Evolutionary conservation across 1,140 invertebrate genomes (phyloP), one percentile per base, ranked within the genome.

Genomic region (Diorhabda elongata): DNA sequence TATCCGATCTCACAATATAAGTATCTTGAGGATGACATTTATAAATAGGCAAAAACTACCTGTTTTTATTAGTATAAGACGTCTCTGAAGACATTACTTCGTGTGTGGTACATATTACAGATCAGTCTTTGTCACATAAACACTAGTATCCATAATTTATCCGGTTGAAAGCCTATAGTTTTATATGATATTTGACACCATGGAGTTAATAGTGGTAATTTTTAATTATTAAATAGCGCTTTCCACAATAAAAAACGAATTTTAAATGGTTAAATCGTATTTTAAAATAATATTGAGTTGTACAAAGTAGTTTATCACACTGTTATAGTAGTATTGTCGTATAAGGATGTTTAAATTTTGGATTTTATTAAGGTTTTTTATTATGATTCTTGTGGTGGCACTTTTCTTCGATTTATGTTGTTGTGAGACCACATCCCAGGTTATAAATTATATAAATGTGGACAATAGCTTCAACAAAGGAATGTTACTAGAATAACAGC

Each of bases 21-120:
- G 47, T 3, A 6, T 52, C n/a, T 52, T 52, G n/a, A 8, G 42
- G 47, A 60, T 63, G 67, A 69, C 71, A 69, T 61, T 69, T 47
- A 72, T 65, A 69, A 70, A 72, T 72, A 69, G 71, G 65, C 71
- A 67, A 69, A 71, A 72, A 64, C 71, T 72, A 72, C 67, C 71
- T 72, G 71, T 61, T 44, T 69, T 67, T 69, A 69, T 69, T 26
- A 26, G 26, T 26, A 26, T 26, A 72, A 69, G 65, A 72, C 64
- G 64, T 58, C n/a, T 52, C n/a, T 8, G 58, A 66, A 44, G n/a
- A 62, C 42, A 44, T 43, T 44, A 44, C 71, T 52, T 63, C 64
- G 71, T 72, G 71, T 72, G 71, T 63, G 67, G 71, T 56, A 62
- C 57, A 69, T 57, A 65, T 44, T 62, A 58, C 52, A 66, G 66